Conservation (phyloP, 2,888 invertebrate genomes). For the Physocephala rufipes region DNA sequence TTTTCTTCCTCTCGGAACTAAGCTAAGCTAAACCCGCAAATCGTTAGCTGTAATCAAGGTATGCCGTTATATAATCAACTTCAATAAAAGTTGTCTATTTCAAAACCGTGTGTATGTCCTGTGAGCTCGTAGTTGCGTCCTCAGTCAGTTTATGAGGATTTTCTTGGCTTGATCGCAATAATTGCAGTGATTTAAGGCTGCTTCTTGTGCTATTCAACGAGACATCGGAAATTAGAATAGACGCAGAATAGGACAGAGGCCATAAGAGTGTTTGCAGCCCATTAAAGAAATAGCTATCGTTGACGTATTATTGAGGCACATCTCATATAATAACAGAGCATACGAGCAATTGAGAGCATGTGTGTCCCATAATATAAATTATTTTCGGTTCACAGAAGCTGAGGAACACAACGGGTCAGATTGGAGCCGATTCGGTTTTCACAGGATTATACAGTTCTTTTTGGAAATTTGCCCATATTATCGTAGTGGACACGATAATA, state of each 20-base stretch:
- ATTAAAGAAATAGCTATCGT: slow-evolving; percentile 9
- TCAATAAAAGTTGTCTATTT: slow-evolving; percentile 23
- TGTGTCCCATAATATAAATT: too few relatives aligned
- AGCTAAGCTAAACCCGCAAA: background rate
- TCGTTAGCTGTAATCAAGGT: background rate
- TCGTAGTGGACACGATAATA: too few relatives aligned
- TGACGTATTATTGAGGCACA: too few relatives aligned
- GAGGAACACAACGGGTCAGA: too few relatives aligned
- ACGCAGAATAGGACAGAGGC: slow-evolving; percentile 24
- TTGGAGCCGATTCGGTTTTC: too few relatives aligned
- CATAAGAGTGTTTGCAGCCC: too few relatives aligned
- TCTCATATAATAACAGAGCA: too few relatives aligned
- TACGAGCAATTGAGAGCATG: too few relatives aligned
- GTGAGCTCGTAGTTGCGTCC: background rate
- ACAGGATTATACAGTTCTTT: too few relatives aligned
- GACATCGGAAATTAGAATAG: background rate
- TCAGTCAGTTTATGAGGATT: background rate
- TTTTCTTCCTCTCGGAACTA: background rate
- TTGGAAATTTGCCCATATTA: too few relatives aligned
- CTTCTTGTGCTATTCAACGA: too few relatives aligned
- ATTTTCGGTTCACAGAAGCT: too few relatives aligned
- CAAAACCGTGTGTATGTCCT: background rate
- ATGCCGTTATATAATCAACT: background rate
- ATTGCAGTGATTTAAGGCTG: slow-evolving; percentile 40
- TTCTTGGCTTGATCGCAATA: slow-evolving; percentile 30